Evolutionary conservation across 2,113 vertebrate species (phyloP).

Genomic region (sheep (Ovis aries)): DNA sequence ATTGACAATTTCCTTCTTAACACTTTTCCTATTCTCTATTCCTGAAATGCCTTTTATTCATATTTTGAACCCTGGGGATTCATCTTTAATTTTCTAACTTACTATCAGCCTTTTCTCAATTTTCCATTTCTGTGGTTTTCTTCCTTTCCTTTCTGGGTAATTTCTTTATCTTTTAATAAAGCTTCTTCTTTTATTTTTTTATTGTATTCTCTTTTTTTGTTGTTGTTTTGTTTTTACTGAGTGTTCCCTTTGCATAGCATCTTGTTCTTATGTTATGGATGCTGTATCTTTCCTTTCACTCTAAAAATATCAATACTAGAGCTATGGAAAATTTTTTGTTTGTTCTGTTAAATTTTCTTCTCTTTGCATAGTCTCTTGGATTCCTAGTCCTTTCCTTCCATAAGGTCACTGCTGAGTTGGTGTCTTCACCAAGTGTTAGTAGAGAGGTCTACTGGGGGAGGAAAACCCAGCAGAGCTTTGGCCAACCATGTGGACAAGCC

Average conservation of each 20-base stretch:
- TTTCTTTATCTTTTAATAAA: background rate
- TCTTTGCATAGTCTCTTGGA: background rate
- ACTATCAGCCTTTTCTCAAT: background rate
- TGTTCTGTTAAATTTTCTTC: background rate
- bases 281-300: background rate
- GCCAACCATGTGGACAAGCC: accelerated
- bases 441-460: no score
- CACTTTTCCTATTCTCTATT: background rate
- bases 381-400: background rate
- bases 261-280: background rate
- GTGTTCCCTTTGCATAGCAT: background rate
- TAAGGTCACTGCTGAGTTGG: background rate
- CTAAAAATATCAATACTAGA: background rate
- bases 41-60: background rate
- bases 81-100: background rate
- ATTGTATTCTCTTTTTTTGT: background rate
- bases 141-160: background rate
- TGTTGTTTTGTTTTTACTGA: background rate
- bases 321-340: background rate
- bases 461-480: background rate
- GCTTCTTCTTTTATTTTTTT: background rate
- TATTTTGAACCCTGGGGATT: background rate
- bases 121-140: background rate
- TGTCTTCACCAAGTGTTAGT: background rate
- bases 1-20: background rate